A percentile compares a stretch with the other conserved stretches of the same genome.
Conservation (phyloP, 1,140 invertebrate species). For the Zaprionus vittiger region DNA sequence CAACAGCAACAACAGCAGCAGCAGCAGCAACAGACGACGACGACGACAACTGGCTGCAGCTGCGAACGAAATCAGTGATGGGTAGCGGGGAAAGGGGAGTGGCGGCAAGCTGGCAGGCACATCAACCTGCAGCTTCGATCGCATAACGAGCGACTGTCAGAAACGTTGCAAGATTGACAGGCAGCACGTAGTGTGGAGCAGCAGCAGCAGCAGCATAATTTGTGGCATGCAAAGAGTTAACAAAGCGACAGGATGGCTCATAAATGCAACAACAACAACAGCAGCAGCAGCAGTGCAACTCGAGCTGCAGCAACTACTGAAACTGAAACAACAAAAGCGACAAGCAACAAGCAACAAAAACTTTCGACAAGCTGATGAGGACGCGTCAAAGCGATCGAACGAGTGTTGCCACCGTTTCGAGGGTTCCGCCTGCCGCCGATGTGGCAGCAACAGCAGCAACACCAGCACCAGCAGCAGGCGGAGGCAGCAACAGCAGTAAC, state of each 20-base stretch:
- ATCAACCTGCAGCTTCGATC: conserved; percentile 44
- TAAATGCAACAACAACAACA: conserved; percentile 26
- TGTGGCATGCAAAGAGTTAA: conserved; percentile 80
- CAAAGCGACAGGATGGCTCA: conserved; percentile 65
- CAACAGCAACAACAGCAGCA: not conserved
- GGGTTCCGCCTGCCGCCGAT: conserved; percentile 20
- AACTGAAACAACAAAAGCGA: not conserved
- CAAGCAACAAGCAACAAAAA: conserved; percentile 27
- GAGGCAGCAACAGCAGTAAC: conserved; percentile 26
- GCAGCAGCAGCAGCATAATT: conserved; percentile 60
- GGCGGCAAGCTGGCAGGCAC: not conserved
- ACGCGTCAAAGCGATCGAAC: conserved; percentile 79
- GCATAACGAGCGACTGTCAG: conserved; percentile 38
- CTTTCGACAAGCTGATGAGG: conserved; percentile 75
- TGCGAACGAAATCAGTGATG: conserved; percentile 29
- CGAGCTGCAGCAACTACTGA: not conserved
- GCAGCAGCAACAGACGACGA: conserved; percentile 26
- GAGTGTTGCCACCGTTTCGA: conserved; percentile 49
- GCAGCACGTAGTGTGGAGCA: conserved; percentile 1
- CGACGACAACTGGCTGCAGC: conserved; percentile 39
- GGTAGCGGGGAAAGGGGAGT: not conserved
- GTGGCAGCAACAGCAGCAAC: conserved; percentile 15
- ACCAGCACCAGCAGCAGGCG: conserved; percentile 1
- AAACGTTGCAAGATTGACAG: conserved; percentile 28
- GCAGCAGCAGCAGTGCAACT: too few relatives aligned